phyloP scores from a whole-genome alignment of 1,140 invertebrate species.

The Eubasilissa regina region DNA sequence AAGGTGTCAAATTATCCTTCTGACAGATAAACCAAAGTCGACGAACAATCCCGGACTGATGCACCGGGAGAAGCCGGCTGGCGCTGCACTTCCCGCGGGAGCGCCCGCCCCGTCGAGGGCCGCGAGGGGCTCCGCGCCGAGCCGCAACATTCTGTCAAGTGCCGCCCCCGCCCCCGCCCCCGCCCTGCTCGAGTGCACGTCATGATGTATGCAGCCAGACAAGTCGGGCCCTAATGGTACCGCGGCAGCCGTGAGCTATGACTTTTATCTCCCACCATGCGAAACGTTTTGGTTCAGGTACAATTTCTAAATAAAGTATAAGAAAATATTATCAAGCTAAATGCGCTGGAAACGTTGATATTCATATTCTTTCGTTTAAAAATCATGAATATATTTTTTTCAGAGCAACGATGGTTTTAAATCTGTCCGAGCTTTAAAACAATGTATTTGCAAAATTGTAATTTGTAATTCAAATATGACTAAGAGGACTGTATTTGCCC shows the following conservation, averaged over 20 bases:
- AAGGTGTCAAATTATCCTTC: conserved; percentile 24
- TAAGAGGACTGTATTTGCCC: neutral
- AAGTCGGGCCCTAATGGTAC: neutral
- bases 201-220: conserved; percentile 10
- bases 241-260: conserved; percentile 22
- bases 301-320: neutral
- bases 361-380: too few species aligned
- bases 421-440: too few species aligned
- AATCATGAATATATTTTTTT: too few species aligned
- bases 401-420: too few species aligned
- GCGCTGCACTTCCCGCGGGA: neutral
- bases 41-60: conserved; percentile 18
- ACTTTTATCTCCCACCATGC: conserved; percentile 19
- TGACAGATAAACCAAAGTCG: conserved; percentile 38
- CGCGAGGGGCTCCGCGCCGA: neutral
- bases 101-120: neutral
- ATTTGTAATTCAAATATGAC: neutral
- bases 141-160: conserved; percentile 50
- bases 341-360: too few species aligned
- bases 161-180: conserved; percentile 22
- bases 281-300: conserved; percentile 11
- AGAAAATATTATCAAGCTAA: neutral
- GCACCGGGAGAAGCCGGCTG: neutral
- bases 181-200: neutral
- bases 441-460: too few species aligned